phyloP scores from a whole-genome alignment of 2,797 vertebrate species.

The Pseudochirops corinnae region DNA sequence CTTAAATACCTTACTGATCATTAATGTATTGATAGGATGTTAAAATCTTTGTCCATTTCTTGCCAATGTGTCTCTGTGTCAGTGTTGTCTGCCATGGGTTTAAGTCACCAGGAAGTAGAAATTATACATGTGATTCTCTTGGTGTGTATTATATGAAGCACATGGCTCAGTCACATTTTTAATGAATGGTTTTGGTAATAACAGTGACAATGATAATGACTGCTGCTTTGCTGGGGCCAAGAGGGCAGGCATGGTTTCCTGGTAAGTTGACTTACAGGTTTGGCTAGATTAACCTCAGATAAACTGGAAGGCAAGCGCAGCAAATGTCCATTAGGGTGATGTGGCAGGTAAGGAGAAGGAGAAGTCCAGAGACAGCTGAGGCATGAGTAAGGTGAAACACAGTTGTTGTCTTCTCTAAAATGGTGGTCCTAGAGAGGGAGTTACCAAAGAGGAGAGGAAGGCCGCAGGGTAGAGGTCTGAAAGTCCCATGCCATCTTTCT shows the following conservation, averaged over 20 bases:
- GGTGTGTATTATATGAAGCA: not conserved
- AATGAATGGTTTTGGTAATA: slow-evolving; percentile 9
- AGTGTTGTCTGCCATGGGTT: not conserved
- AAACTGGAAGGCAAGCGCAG: too few species aligned
- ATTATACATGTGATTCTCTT: not conserved
- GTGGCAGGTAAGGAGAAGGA: not conserved
- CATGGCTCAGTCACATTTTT: not conserved
- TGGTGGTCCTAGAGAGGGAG: not conserved
- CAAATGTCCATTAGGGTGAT: not conserved
- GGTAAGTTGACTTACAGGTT: not conserved
- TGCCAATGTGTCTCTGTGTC: not conserved
- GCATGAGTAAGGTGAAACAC: not conserved
- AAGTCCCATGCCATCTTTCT: not conserved
- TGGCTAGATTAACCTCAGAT: not conserved
- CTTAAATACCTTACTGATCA: not conserved
- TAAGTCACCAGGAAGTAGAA: slow-evolving; percentile 20
- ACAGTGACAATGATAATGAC: not conserved
- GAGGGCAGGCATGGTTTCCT: not conserved
- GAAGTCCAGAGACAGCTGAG: not conserved
- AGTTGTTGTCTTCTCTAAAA: not conserved
- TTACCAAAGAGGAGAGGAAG: not conserved
- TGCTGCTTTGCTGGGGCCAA: not conserved
- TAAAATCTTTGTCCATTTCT: slow-evolving; percentile 34
- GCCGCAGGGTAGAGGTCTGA: not conserved
- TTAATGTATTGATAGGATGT: not conserved